These are phyloP conservation scores for Nannobrachium achirus DNA, from an alignment of 2,113 vertebrate species.

Conservation along the genomic window DNA sequence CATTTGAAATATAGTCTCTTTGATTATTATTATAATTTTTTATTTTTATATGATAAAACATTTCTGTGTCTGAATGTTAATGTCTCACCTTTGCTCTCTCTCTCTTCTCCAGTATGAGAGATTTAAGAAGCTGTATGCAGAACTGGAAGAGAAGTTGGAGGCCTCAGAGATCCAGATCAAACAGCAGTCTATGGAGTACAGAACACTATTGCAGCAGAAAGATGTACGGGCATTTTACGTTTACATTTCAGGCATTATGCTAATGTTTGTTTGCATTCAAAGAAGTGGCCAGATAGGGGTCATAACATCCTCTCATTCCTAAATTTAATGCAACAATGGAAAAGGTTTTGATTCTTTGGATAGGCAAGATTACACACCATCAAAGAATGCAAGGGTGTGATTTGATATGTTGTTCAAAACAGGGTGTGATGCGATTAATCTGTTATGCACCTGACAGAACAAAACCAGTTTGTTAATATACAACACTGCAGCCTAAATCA, in stretches of 20 bases:
- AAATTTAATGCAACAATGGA: background rate
- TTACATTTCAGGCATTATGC: background rate
- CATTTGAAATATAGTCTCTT: background rate
- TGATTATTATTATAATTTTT: background rate
- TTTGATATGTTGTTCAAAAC: background rate
- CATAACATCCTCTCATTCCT: background rate
- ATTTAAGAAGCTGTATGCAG: constrained; percentile 84
- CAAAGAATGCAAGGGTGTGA: background rate
- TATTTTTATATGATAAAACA: background rate
- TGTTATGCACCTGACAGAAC: background rate
- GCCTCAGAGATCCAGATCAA: constrained; percentile 94
- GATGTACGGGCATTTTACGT: constrained; percentile 79
- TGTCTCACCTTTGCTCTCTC: constrained; percentile 16
- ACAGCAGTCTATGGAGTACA: constrained; percentile 88
- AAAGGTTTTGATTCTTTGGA: background rate
- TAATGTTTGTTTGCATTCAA: too few relatives aligned
- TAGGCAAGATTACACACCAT: background rate
- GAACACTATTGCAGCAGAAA: constrained; percentile 90
- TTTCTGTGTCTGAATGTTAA: background rate
- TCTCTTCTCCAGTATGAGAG: constrained; percentile 86
- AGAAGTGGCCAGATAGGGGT: too few relatives aligned
- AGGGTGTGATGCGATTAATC: background rate
- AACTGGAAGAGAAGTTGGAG: constrained; percentile 95
- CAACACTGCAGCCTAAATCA: too few relatives aligned
- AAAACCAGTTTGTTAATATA: too few relatives aligned